Percentiles rank a stretch among this genome's conserved stretches.
phyloP scores from a whole-genome alignment of 2,888 invertebrate species.

The Diarsia rubi region DNA sequence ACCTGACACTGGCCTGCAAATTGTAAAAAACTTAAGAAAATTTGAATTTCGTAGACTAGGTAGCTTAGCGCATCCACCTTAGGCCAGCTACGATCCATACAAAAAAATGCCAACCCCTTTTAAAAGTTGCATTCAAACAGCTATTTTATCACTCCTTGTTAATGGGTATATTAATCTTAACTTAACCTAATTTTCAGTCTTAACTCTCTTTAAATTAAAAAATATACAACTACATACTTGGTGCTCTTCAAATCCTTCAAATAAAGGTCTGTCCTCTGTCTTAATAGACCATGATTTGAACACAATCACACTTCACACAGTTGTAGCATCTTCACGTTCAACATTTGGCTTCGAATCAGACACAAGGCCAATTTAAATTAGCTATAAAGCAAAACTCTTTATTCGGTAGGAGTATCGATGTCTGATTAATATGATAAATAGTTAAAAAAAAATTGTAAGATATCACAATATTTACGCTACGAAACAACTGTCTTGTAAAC shows the following conservation, averaged over 20 bases:
- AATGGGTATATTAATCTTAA: neutral
- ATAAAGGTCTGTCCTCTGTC: neutral
- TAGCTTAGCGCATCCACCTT: no score
- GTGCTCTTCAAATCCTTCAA: neutral
- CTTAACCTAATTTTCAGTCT: neutral
- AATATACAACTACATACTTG: constrained; percentile 3
- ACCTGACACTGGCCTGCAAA: no score
- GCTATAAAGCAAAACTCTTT: neutral
- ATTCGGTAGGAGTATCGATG: neutral
- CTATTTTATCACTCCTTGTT: neutral
- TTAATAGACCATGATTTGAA: neutral
- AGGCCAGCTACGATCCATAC: no score
- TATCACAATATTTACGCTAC: neutral
- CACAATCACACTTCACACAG: neutral
- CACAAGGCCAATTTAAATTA: neutral
- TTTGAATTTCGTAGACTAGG: no score
- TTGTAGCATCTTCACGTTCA: neutral
- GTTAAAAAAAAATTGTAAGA: neutral
- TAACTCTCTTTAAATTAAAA: neutral
- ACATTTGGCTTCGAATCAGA: neutral
- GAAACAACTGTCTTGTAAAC: neutral
- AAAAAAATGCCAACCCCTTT: no score
- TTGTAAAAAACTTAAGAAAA: no score
- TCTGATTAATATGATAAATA: neutral
- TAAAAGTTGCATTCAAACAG: neutral